Evolutionary conservation across 2,888 invertebrate genomes (phyloP).

Genomic region (Pollenia angustigena): DNA sequence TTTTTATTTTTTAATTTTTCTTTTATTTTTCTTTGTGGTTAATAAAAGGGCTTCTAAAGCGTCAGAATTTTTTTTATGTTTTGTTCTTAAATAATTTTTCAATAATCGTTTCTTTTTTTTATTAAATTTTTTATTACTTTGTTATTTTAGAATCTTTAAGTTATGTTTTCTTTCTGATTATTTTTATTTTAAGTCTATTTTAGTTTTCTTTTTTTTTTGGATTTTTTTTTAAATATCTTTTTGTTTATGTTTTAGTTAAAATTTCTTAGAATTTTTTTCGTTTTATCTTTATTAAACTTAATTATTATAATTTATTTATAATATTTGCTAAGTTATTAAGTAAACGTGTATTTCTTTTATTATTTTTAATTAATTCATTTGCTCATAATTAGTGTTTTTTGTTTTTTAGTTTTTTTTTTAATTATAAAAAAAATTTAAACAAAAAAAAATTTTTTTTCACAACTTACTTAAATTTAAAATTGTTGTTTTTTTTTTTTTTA

Average conservation of each 20-base stretch:
- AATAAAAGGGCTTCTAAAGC: slow-evolving; percentile 74
- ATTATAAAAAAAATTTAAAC: slow-evolving; percentile 67
- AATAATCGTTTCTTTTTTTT: slow-evolving; percentile 55
- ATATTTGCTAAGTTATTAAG: slow-evolving; percentile 67
- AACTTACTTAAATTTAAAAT: slow-evolving; percentile 62
- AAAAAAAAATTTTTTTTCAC: slow-evolving; percentile 49
- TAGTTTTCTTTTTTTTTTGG: slow-evolving; percentile 50
- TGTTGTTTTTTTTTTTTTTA: background rate
- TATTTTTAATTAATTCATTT: slow-evolving; percentile 26
- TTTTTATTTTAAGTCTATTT: slow-evolving; percentile 49
- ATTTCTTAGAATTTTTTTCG: slow-evolving; percentile 55
- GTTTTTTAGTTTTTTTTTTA: slow-evolving; percentile 34
- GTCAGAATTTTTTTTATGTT: slow-evolving; percentile 68
- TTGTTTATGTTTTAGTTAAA: slow-evolving; percentile 58
- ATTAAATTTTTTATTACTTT: slow-evolving; percentile 45
- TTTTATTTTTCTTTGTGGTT: slow-evolving; percentile 54
- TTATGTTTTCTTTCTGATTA: slow-evolving; percentile 50
- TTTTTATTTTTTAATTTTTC: slow-evolving; percentile 34
- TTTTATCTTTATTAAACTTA: slow-evolving; percentile 38
- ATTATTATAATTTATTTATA: slow-evolving; percentile 62
- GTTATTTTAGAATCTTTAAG: slow-evolving; percentile 63
- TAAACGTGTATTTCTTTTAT: slow-evolving; percentile 60
- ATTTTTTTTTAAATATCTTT: slow-evolving; percentile 39
- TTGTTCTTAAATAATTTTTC: slow-evolving; percentile 62
- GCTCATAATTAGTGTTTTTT: slow-evolving; percentile 47